phyloP scores from a whole-genome alignment of 1,140 invertebrate species.

The Leptinotarsa defecta region DNA sequence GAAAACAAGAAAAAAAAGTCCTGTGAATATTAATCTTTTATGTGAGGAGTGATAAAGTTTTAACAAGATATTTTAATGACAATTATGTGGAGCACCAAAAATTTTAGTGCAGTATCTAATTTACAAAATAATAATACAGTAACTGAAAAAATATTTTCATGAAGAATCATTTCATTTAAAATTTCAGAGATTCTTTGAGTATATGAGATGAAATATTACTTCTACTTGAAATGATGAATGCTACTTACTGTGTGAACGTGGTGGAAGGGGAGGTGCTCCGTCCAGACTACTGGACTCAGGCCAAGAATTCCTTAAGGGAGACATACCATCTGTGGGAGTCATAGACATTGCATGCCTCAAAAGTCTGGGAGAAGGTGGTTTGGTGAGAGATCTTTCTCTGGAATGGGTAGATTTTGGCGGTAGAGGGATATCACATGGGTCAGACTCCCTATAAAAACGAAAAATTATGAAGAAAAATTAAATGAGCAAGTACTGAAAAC shows the following conservation, averaged over 20 bases:
- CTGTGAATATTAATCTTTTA: too few relatives aligned
- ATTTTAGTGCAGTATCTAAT: too few relatives aligned
- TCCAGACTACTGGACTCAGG: constrained; percentile 60
- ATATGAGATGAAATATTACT: too few relatives aligned
- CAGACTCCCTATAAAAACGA: constrained; percentile 45
- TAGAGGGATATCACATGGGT: constrained; percentile 52
- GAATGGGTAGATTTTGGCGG: constrained; percentile 63
- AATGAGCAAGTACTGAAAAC: neutral
- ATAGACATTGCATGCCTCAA: constrained; percentile 60
- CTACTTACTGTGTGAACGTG: constrained; percentile 64
- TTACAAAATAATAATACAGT: too few relatives aligned
- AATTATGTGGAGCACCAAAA: too few relatives aligned
- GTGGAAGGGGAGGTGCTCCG: constrained; percentile 66
- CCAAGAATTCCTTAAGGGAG: constrained; percentile 63
- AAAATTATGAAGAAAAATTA: neutral
- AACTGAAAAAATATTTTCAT: too few relatives aligned
- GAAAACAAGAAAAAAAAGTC: too few relatives aligned
- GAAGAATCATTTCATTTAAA: too few relatives aligned
- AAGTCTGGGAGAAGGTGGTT: constrained; percentile 64
- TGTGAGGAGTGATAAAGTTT: too few relatives aligned
- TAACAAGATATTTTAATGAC: too few relatives aligned
- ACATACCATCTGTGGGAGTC: constrained; percentile 57
- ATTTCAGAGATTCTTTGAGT: too few relatives aligned
- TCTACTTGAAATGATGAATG: neutral
- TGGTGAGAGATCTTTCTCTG: constrained; percentile 61